These are phyloP conservation scores for Dipus sagitta DNA, from an alignment of 2,797 vertebrate species.

Conservation along the genomic window DNA sequence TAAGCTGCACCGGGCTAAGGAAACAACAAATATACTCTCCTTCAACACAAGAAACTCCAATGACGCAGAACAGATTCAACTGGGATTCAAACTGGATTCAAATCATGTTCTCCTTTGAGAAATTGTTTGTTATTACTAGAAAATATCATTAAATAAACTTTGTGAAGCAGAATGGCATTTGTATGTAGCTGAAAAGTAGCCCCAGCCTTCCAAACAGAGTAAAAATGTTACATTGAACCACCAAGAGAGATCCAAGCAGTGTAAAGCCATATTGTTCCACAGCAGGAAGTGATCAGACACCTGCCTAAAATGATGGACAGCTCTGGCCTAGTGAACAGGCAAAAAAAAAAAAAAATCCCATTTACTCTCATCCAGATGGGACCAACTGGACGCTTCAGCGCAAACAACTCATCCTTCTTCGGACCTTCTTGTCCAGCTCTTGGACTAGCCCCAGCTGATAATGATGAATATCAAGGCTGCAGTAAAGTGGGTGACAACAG, in stretches of 20 bases:
- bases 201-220: conserved; percentile 76
- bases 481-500: conserved; percentile 93
- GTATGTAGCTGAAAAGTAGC: conserved; percentile 65
- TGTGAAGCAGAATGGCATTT: conserved; percentile 48
- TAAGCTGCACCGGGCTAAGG: conserved; percentile 43
- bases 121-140: conserved; percentile 15
- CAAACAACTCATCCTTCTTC: conserved; percentile 95
- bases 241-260: conserved; percentile 84
- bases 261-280: conserved; percentile 91
- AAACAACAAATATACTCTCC: conserved; percentile 64
- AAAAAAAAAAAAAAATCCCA: conserved; percentile 91
- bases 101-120: conserved; percentile 55
- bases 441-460: conserved; percentile 91
- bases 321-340: conserved; percentile 89
- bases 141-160: conserved; percentile 52
- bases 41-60: not conserved
- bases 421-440: conserved; percentile 91
- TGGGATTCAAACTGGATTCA: conserved; percentile 46
- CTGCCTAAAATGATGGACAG: conserved; percentile 92
- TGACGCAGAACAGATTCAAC: conserved; percentile 16
- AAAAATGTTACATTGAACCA: conserved; percentile 85
- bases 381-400: conserved; percentile 93
- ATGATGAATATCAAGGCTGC: conserved; percentile 94
- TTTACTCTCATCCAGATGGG: conserved; percentile 94
- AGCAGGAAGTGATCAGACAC: conserved; percentile 91